phyloP scores from a whole-genome alignment of 1,140 invertebrate species.

The Cotesia vestalis region DNA sequence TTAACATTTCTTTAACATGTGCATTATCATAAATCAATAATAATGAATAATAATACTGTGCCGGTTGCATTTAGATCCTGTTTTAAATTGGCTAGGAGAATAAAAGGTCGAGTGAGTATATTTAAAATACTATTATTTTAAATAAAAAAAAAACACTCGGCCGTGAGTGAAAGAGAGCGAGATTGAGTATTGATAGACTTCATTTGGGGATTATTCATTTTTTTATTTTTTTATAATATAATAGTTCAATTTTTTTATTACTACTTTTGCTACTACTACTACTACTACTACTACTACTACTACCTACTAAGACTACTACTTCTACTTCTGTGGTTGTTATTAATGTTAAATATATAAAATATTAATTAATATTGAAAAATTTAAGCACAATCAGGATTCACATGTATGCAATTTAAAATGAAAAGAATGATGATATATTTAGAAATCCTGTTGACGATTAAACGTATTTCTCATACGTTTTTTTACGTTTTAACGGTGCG shows the following conservation, averaged over 20 bases:
- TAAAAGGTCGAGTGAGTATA: too few relatives aligned
- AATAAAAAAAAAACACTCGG: conserved; percentile 3
- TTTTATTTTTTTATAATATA: background rate
- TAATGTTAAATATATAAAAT: background rate
- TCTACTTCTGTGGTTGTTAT: too few relatives aligned
- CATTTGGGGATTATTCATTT: conserved; percentile 3
- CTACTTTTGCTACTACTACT: background rate
- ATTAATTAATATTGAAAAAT: conserved; percentile 4
- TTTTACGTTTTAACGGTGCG: conserved; percentile 64
- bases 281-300: background rate
- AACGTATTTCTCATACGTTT: conserved; percentile 30
- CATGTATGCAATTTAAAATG: conserved; percentile 14
- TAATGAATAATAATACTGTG: too few relatives aligned
- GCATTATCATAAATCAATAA: too few relatives aligned
- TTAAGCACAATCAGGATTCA: conserved; percentile 26
- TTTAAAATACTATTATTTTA: background rate
- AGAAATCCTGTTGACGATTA: conserved; percentile 19
- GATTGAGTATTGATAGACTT: background rate
- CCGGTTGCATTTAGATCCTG: too few relatives aligned
- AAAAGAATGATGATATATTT: background rate
- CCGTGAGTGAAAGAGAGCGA: conserved; percentile 15
- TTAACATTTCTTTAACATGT: too few relatives aligned
- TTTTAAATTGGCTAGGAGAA: too few relatives aligned
- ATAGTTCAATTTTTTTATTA: background rate
- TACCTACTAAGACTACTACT: background rate